Conservation (phyloP, 92 coral and sea anemone genomes). For the Epizoanthus ramosus region DNA sequence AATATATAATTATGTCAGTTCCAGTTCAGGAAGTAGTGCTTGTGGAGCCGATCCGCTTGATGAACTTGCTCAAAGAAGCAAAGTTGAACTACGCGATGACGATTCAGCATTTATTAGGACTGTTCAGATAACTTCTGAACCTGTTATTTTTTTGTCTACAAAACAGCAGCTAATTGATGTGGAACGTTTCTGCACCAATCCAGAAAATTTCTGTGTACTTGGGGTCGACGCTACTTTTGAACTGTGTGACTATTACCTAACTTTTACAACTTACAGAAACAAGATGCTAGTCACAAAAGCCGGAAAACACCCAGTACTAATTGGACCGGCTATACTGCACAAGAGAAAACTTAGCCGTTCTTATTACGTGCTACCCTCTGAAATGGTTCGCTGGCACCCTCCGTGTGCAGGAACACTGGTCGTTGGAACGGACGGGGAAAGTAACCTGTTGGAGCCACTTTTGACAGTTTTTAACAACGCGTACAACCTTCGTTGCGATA, state of each 20-base stretch:
- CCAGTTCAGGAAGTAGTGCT: no score
- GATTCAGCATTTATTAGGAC: no score
- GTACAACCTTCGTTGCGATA: constrained; percentile 30
- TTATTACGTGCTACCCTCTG: constrained; percentile 8
- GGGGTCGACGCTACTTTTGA: constrained; percentile 45
- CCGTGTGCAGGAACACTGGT: constrained; percentile 27
- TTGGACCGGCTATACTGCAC: constrained; percentile 44
- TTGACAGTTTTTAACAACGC: background rate
- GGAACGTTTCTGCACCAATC: constrained; percentile 20
- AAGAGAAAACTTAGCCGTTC: no score
- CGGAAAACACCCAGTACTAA: constrained; percentile 27
- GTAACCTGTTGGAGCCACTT: background rate
- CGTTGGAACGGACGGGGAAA: background rate
- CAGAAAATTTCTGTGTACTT: constrained; percentile 45
- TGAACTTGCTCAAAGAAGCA: no score
- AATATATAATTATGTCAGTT: no score
- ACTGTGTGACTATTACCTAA: constrained; percentile 43
- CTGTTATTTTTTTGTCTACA: background rate
- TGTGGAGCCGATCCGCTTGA: no score
- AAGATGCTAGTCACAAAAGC: constrained; percentile 33
- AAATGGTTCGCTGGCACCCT: constrained; percentile 42
- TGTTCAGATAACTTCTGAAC: no score
- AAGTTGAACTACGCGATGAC: no score
- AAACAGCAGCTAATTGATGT: no score
- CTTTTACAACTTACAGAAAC: constrained; percentile 45